phyloP scores from a whole-genome alignment of 2,113 vertebrate species.

The Harpagus bidentatus region DNA sequence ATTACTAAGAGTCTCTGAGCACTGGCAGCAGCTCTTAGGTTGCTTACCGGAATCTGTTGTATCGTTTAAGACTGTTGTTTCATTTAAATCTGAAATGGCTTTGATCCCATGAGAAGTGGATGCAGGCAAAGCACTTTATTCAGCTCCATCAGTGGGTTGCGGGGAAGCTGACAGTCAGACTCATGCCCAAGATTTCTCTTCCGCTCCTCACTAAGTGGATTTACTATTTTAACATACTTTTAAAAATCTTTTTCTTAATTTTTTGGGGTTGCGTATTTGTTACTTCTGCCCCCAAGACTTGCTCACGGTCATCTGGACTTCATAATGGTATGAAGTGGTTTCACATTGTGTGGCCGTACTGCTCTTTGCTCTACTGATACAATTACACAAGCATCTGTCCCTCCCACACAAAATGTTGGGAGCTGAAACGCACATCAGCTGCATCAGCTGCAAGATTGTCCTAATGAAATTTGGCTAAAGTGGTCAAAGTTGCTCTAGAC shows the following conservation, averaged over 20 bases:
- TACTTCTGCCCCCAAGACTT: neutral
- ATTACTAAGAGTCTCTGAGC: neutral
- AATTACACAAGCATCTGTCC: neutral
- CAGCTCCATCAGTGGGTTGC: neutral
- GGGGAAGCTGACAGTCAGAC: neutral
- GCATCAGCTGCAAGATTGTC: neutral
- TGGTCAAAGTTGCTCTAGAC: neutral
- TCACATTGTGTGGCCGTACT: neutral
- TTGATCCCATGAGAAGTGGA: neutral
- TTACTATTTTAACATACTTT: neutral
- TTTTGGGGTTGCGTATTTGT: neutral
- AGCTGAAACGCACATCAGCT: neutral
- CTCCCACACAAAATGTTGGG: fast-evolving
- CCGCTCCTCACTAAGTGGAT: neutral
- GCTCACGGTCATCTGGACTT: fast-evolving
- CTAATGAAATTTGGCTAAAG: conserved; percentile 21
- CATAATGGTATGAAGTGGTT: neutral
- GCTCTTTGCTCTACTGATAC: neutral
- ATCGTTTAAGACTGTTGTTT: neutral
- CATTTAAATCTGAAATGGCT: neutral
- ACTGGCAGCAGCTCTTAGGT: neutral
- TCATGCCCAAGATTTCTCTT: neutral
- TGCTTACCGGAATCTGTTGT: neutral
- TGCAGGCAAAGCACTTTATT: neutral
- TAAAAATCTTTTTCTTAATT: neutral